Evolutionary conservation across 2,797 vertebrate species (phyloP), one percentile per base, ranked within the genome.

Genomic region (Mormyrops attenuatus): DNA sequence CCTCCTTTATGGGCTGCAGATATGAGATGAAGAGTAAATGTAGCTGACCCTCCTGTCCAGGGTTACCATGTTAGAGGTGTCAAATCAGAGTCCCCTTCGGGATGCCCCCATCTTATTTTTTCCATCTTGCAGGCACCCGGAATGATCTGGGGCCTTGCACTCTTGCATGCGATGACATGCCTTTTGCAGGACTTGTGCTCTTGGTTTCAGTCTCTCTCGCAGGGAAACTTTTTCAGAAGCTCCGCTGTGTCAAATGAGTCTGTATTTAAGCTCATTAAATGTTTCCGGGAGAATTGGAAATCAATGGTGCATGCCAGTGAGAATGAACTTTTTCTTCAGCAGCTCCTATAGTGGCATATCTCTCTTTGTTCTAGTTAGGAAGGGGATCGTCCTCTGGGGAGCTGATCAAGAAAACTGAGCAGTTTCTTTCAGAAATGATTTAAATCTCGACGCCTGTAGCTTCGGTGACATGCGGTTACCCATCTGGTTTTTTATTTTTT

Each of bases 251-350:
- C 95, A 95, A 95, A 95, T 93, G 92, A 94, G 93, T 93, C 95
- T 95, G 94, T 95, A 94, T 95, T 95, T 95, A 95, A 95, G 95
- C 95, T 96, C 95, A 96, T 96, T 96, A 96, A 96, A 95, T 96
- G 94, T 96, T 96, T 96, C 95, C 93, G 92, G 95, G 94, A 96
- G 95, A 96, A 96, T 95, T 95, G 95, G 94, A 95, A 96, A 96
- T 96, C 96, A 95, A 96, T 96, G 95, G 93, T 93, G 95, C 95
- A 93, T 95, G 94, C 94, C 92, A 92, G 93, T 94, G 94, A 92
- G 92, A 92, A 90, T 94, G 94, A 95, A 95, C 93, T 94, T 95
- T 95, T 89, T 93, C 93, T 95, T 96, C 93, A 95, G 95, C 96
- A 95, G 94, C 93, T 92, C 87, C 91, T 95, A 95, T 95, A 93